Evolutionary conservation across 2,888 invertebrate genomes (phyloP), one percentile per base, ranked within the genome.

Genomic region (Conchocele bisecta): DNA sequence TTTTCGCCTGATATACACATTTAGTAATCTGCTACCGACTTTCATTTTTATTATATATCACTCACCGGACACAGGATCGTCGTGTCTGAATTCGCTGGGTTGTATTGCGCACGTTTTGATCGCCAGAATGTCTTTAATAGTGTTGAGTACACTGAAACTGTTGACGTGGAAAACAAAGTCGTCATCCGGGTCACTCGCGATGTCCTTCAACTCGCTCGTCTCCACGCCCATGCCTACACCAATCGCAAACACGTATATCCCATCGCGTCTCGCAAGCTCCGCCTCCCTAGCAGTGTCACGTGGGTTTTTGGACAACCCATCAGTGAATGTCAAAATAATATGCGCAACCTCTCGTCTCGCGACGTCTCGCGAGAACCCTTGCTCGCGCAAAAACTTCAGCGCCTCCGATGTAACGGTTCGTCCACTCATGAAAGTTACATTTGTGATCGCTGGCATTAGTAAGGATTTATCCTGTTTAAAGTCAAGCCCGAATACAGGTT

Each of bases 161-260:
- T 83, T 83, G 37, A 89, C 87, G 59, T 81, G 82, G 76, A 88
- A 89, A 66, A 86, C 82, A 74, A 86, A 87, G 31, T 82, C 79
- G 9, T 81, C 75, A 9, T 77, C 75, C 3, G 88, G 87, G 41
- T 81, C 72, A 66, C 85, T 87, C 31, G 89, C 87, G 41, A 89
- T 88, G 50, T 78, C 82, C 28, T 65, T 61, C 17, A 89, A 79
- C 64, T 89, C 89, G 2, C 72, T 66, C 46, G 64, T 72, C 44
- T 87, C 85, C 5, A 84, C 81, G 15, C 81, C 75, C n/a, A 63
- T 71, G 1, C 89, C 89, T 3, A 89, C 88, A 2, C 89, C 89
- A 31, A 89, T 84, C 35, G 89, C 84, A 65, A 89, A 89, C 46
- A 89, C 53, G 58, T 86, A 82, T 42, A 89, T 87, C 5, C 87